Base-by-base conservation (phyloP, 2,888 invertebrate genomes). In the Stenchaetothrips biformis region DNA sequence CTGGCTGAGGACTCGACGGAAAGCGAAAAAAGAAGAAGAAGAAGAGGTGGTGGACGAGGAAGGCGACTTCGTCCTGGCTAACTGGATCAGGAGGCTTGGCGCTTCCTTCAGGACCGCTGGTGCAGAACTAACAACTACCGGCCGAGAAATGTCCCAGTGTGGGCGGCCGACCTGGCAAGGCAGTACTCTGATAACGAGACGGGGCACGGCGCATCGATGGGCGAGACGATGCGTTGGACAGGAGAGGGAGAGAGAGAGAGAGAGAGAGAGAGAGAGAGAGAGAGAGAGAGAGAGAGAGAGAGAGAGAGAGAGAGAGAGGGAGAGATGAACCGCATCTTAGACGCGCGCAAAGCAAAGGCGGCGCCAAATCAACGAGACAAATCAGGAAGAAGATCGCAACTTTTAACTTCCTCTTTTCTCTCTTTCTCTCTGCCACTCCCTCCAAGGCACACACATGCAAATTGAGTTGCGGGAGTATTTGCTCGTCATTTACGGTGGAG, bases 91-190 rank as follows among this genome's bases (percentile, higher is more conserved):
- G 59, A 59, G 59, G 59, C 59, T 16, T 18, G 59, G 21, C n/a
- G 67, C 67, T 74, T 74, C 67, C 67, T 74, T 21, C 21, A 25
- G 67, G 67, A 21, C 67, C 67, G 25, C 21, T 74, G 67, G 21
- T n/a, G 67, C 67, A 74, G 67, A 74, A 74, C 67, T 74, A 74
- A 74, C 67, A 74, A 74, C 67, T 25, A 25, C 67, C 67, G 67
- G 67, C 67, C 25, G 25, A 4, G 67, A 74, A 74, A 74, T 74
- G 13, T 59, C 18, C 8, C 59, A 59, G 21, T 74, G 67, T 21
- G 11, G 67, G 11, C 37, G 37, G 37, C 37, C 37, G 37, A 37
- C 53, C 6, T 3, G 9, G 37, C 37, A 37, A 4, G 4, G 53
- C 18, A 18, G 6, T 53, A 6, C 3, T 53, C 13, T 53, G 9